Base-by-base conservation (phyloP, 2,888 invertebrate genomes). In the Chloroclysta siterata region DNA sequence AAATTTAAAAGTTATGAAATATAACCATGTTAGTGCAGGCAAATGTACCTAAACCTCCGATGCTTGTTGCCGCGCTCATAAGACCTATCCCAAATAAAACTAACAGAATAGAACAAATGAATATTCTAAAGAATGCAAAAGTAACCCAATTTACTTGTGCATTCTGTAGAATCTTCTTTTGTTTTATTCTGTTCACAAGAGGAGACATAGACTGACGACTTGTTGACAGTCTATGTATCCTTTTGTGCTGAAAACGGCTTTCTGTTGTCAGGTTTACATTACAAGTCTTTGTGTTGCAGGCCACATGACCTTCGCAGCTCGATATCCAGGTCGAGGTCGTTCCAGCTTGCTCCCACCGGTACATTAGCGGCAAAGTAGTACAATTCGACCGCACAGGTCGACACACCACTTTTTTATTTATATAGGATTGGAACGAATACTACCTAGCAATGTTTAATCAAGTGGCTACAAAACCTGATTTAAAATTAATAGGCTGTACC, bases 251-350 rank as follows among this genome's bases (percentile, higher is more conserved):
- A 17, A 17, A 17, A 46, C 17, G 53, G 10, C 48, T 60, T 67
- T 54, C 13, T 56, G 53, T 47, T 76, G 68, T 75, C 33, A 33
- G 70, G 47, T 33, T 33, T 33, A 64, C 68, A 60, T 6, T 33
- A 63, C 67, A 60, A 64, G 68, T 60, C 72, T 72, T 74, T 73
- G 70, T 69, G 64, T 59, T 78, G 79, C 78, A 81, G 72, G 74
- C 71, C 71, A 78, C 63, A 68, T 79, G 83, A 81, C 82, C 85
- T 87, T 81, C 80, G 74, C 70, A 73, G 47, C 71, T 68, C 65
- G 69, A 76, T 79, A 85, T 84, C 68, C 75, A 76, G 87, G 88
- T 84, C 84, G 84, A 86, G 88, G 87, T 85, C 85, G 69, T 59
- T 52, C 52, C 54, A 53, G 51, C 54, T 17, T 52, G 71, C 65